These are phyloP conservation scores for Sclerurus mexicanus DNA, from an alignment of 2,113 vertebrate genomes.

Conservation along the genomic window DNA sequence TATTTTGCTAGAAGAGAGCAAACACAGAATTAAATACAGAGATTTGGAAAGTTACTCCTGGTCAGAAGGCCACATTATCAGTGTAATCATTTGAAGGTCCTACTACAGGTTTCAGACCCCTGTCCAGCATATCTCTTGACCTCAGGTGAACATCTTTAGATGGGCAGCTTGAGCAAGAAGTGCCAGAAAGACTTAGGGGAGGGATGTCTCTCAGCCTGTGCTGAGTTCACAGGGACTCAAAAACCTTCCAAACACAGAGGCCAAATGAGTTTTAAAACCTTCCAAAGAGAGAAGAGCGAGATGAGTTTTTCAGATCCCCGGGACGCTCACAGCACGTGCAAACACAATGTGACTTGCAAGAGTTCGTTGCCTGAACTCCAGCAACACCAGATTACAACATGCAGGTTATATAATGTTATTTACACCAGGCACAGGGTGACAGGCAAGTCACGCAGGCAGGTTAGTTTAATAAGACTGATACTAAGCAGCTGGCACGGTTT, in stretches of 20 bases:
- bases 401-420: not conserved
- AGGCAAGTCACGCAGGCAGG: not conserved
- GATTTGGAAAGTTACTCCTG: not conserved
- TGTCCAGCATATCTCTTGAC: not conserved
- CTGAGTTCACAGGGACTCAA: conserved; percentile 26
- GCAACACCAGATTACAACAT: not conserved
- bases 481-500: not conserved
- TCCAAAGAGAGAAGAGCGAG: conserved; percentile 19
- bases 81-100: not conserved
- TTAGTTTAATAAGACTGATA: not conserved
- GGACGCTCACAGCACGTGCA: not conserved
- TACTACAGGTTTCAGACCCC: not conserved
- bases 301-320: conserved; percentile 65
- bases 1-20: not conserved
- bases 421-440: not conserved
- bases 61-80: not conserved
- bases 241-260: conserved; percentile 22
- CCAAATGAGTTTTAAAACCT: conserved; percentile 41
- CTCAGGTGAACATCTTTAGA: not conserved
- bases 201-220: not conserved
- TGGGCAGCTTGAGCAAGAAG: not conserved
- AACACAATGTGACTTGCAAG: not conserved
- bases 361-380: not conserved
- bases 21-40: not conserved
- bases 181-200: not conserved